phyloP scores from a whole-genome alignment of 2,113 vertebrate genomes.

The Donacobius atricapilla region DNA sequence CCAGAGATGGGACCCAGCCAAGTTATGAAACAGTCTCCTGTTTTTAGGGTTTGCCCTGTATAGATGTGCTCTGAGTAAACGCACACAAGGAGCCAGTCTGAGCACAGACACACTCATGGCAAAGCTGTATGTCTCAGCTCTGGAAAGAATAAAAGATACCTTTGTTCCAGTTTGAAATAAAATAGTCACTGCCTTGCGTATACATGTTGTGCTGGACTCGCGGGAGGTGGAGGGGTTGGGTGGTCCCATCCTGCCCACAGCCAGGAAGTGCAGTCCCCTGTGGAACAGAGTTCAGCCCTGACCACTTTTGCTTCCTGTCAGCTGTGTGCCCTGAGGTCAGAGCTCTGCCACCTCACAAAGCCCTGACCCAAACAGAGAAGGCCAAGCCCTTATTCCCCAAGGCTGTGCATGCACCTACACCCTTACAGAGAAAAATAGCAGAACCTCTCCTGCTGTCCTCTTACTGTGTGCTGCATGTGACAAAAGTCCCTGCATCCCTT shows the following conservation, averaged over 20 bases:
- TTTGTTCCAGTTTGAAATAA: conserved; percentile 57
- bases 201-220: fast-evolving
- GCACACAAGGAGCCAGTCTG: background rate
- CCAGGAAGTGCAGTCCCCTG: background rate
- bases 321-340: background rate
- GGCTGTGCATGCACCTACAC: background rate
- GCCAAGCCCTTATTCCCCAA: background rate
- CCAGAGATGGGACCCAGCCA: background rate
- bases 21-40: background rate
- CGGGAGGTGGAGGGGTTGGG: background rate
- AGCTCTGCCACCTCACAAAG: background rate
- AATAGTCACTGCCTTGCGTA: background rate
- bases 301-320: background rate
- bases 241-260: fast-evolving
- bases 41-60: background rate
- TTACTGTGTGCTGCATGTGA: background rate
- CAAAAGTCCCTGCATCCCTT: background rate
- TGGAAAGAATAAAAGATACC: conserved; percentile 40
- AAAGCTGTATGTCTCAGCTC: background rate
- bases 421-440: fast-evolving
- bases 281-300: background rate
- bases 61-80: background rate
- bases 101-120: background rate
- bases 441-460: background rate
- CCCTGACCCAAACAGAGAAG: background rate